Base-by-base conservation (phyloP, 2,888 invertebrate genomes). In the Danaus chrysippus region DNA sequence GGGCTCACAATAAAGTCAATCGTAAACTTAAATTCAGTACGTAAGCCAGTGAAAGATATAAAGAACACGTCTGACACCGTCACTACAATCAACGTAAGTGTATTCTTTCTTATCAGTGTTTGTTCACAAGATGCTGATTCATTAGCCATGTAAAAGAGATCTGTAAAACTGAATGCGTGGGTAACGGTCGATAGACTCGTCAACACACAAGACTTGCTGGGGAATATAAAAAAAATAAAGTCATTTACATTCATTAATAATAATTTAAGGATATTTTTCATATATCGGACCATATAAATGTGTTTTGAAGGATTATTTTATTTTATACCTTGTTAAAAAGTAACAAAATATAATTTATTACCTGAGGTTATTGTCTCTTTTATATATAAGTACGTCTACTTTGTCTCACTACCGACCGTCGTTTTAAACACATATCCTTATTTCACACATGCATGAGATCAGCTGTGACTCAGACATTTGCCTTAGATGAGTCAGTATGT, bases 401-500 rank as follows among this genome's bases (percentile, higher is more conserved):
- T 59, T 63, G 56, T 34, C 23, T 34, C 6, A 8, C 23, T 34
- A 34, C 23, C 23, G 23, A 34, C 6, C 23, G 23, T 34, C 23
- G 23, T 5, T 34, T 5, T 34, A 34, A 34, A 34, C 0, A 34
- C 66, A 72, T 58, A 61, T 67, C 65, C 61, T 58, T 46, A 71
- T 74, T 79, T 81, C 72, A 77, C 78, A 79, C 75, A 77, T 80
- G 76, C 71, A 75, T 76, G 78, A 83, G 77, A 80, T 77, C 79
- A 77, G 76, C 76, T 72, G 73, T 90, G 88, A 89, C 74, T 90
- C 87, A 90, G 49, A 49, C 23, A 34, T 76, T 75, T 76, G 81
- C 79, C 78, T 80, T 84, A 84, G 86, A 86, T 88, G 89, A 89
- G 85, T 90, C 90, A 90, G 82, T 82, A 41, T n/a, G 82, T 82